Percentiles rank a stretch among this genome's conserved stretches.
Conservation (phyloP, 2,113 vertebrate species). For the Hepsetus odoe region DNA sequence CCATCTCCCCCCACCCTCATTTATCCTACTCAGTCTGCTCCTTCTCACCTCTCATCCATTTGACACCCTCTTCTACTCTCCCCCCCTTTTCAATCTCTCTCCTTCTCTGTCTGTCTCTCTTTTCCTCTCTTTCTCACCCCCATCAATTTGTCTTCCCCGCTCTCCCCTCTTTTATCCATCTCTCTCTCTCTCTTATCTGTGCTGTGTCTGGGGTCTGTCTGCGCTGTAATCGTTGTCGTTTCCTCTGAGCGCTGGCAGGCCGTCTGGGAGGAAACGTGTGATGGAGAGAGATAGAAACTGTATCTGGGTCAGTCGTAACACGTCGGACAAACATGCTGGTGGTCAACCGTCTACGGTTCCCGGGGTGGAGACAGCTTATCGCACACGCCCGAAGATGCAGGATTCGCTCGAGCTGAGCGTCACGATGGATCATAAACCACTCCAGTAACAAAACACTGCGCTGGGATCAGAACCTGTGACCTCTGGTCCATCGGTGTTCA, state of each 20-base stretch:
- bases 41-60: not conserved
- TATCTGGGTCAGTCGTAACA: slow-evolving; percentile 27
- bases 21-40: not conserved
- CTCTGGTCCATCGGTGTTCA: accelerated
- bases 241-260: not conserved
- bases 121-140: no score
- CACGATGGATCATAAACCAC: no score
- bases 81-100: no score
- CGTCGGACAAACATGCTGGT: slow-evolving; percentile 6
- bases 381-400: no score
- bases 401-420: no score
- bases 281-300: slow-evolving; percentile 36
- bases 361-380: no score
- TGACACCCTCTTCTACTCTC: no score
- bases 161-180: not conserved
- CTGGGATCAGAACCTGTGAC: not conserved
- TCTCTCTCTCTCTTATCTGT: not conserved
- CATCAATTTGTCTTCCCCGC: no score
- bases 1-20: not conserved
- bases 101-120: no score
- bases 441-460: no score
- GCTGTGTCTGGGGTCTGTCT: slow-evolving; percentile 15
- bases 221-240: slow-evolving; percentile 8
- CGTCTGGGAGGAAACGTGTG: slow-evolving; percentile 33
- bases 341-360: no score